Base-by-base conservation (phyloP, 2,113 vertebrate genomes). In the Pristiophorus japonicus region DNA sequence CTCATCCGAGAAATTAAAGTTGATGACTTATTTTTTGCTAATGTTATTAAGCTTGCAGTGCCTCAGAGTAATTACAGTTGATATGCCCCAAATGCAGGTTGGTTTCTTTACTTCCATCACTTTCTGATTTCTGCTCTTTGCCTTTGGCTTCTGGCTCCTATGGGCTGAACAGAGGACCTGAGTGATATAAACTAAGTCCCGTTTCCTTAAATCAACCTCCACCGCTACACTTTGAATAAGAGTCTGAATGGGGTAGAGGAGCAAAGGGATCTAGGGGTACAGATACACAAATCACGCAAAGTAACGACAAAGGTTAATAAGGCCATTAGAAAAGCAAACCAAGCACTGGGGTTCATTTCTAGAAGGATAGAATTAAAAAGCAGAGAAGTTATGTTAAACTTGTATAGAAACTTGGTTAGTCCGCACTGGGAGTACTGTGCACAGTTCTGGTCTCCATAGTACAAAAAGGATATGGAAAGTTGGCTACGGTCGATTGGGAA, bases 1-100 rank as follows among this genome's bases (percentile, higher is more conserved):
- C 85, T 88, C 85, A 88, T 59, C 87, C 87, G 62, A 59, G 51
- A 90, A 59, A 90, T 62, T 90, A 90, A 90, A 90, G 87, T 51
- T 90, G 87, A 59, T 11, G 24, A 51, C 27, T 16, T 34, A 6
- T 3, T 59, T 59, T 90, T 90, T 90, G 38, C 78, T 81, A 81
- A 20, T 42, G 14, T 81, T 20, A 81, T 7, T 42, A 81, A 81
- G 5, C 3, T 81, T 81, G 78, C 20, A 42, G 78, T 81, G 38
- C 16, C 42, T 81, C 38, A 81, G 38, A 81, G 1, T 45, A 45
- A 81, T 81, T 81, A 18, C 18, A 22, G 38, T 42, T 42, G 59
- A 59, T 59, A 20, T 45, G 42, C 78, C 30, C 70, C 70, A 8
- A 30, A 30, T 7, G 11, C 78, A 81, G 14, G 4, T 18, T 81